Evolutionary conservation across 1,140 invertebrate genomes (phyloP).

Genomic region (Leptoteleia sp.): DNA sequence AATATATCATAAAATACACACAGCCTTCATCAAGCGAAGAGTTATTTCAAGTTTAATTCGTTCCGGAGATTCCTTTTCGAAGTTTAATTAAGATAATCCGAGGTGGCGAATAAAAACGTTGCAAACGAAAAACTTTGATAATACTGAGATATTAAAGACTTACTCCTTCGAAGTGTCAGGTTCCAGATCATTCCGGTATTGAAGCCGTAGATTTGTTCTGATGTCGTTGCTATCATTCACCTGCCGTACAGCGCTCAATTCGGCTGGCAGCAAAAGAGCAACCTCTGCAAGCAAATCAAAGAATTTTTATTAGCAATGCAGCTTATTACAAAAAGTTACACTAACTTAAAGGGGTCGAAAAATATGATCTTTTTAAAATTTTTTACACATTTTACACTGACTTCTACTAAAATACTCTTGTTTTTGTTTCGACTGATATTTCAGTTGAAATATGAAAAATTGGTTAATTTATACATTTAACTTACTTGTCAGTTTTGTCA

Average conservation of each 20-base stretch:
- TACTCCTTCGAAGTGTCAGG: conserved; percentile 90
- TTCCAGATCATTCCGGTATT: conserved; percentile 87
- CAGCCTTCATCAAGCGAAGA: conserved; percentile 10
- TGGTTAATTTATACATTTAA: too few relatives aligned
- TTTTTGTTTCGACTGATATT: too few relatives aligned
- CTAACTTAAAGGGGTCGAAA: too few relatives aligned
- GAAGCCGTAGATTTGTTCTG: conserved; percentile 86
- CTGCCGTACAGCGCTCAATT: conserved; percentile 85
- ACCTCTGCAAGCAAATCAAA: conserved; percentile 85
- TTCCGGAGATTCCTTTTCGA: not conserved
- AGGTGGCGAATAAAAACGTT: too few relatives aligned
- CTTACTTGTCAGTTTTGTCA: too few relatives aligned
- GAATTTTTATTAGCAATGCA: too few relatives aligned
- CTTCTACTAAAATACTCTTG: too few relatives aligned
- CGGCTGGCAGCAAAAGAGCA: conserved; percentile 89
- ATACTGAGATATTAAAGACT: conserved; percentile 78
- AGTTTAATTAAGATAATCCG: conserved; percentile 39
- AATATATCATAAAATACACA: conserved; percentile 13
- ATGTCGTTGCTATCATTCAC: conserved; percentile 88
- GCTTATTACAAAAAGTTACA: too few relatives aligned
- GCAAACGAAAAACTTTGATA: conserved; percentile 41
- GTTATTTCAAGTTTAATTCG: conserved; percentile 35
- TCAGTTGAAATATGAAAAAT: too few relatives aligned
- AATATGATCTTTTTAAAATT: too few relatives aligned
- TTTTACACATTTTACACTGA: too few relatives aligned